Conservation (phyloP, 2,797 vertebrate species). For the Sparus aurata region DNA sequence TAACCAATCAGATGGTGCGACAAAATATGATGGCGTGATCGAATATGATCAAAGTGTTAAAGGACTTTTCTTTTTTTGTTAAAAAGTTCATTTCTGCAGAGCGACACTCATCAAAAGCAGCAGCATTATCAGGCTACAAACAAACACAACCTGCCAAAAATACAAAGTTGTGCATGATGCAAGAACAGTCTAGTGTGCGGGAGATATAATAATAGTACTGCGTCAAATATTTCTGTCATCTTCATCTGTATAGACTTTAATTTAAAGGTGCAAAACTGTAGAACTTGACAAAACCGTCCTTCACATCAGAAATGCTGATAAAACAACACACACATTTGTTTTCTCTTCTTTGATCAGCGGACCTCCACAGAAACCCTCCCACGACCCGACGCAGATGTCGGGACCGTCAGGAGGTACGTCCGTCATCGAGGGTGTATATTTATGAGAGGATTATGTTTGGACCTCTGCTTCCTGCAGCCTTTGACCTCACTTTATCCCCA, state of each 20-base stretch:
- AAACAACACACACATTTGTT: not conserved
- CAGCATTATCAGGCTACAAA: not conserved
- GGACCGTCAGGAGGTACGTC: constrained; percentile 28
- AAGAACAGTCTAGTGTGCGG: not conserved
- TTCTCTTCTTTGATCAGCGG: not conserved
- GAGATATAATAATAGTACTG: not conserved
- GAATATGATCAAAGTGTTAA: no score
- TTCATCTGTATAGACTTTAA: not conserved
- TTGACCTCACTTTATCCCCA: constrained; percentile 56
- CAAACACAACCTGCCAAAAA: not conserved
- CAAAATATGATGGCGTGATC: no score
- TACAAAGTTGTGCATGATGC: no score
- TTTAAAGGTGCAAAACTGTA: not conserved
- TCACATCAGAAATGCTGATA: not conserved
- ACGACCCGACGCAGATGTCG: constrained; percentile 17
- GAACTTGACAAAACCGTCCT: not conserved
- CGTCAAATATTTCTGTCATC: not conserved
- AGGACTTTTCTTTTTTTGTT: no score
- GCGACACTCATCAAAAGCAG: not conserved
- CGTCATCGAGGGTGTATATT: constrained; percentile 65
- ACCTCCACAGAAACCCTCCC: not conserved
- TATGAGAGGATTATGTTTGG: constrained; percentile 62
- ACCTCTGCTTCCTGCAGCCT: constrained; percentile 63
- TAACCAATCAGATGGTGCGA: no score
- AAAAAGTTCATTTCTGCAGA: no score